Conservation (phyloP, 1,140 invertebrate genomes). For the Drepana arcuata region DNA sequence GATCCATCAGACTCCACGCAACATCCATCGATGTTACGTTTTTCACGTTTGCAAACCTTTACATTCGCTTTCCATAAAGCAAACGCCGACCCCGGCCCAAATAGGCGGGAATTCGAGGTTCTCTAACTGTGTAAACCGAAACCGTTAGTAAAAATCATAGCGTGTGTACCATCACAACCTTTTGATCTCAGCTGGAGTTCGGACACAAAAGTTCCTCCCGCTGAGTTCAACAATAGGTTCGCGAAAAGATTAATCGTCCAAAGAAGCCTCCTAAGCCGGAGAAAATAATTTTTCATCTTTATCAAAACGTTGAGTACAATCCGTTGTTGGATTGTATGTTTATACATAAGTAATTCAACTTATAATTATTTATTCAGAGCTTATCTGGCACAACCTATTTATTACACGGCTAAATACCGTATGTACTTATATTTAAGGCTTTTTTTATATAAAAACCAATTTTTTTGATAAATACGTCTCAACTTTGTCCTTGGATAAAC, state of each 20-base stretch:
- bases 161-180: conserved; percentile 26
- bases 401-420: no score
- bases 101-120: no score
- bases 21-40: no score
- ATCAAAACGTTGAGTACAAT: conserved; percentile 41
- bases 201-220: conserved; percentile 54
- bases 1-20: no score
- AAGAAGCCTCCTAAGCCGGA: conserved; percentile 47
- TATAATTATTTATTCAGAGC: background rate
- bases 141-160: conserved; percentile 15
- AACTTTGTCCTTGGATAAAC: no score
- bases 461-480: no score
- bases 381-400: no score
- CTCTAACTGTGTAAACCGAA: conserved; percentile 12
- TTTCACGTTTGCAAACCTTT: no score
- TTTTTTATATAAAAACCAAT: no score
- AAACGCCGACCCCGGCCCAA: no score
- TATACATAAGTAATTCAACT: background rate
- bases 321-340: conserved; percentile 1
- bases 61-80: no score
- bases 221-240: conserved; percentile 54
- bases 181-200: conserved; percentile 46
- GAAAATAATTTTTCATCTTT: conserved; percentile 65
- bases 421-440: no score
- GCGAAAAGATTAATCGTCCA: conserved; percentile 61